Evolutionary conservation across 2,113 vertebrate genomes (phyloP).

Genomic region (Macrotis lagotis): DNA sequence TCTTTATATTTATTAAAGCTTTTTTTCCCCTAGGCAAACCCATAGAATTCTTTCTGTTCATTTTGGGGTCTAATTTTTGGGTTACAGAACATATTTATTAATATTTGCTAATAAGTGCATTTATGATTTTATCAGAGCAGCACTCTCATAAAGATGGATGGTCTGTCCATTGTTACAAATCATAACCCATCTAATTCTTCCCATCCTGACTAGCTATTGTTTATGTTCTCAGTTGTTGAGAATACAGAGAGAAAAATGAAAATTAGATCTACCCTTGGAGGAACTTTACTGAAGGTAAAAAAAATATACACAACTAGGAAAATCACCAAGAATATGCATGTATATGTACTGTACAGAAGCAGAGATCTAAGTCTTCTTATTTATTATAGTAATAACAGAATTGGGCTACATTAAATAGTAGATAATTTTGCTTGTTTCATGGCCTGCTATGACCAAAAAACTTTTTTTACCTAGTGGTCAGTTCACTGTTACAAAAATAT

Average conservation of each 20-base stretch:
- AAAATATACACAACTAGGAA: neutral
- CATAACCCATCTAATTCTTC: neutral
- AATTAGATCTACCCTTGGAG: neutral
- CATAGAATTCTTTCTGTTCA: neutral
- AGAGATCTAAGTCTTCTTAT: neutral
- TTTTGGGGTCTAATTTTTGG: conserved; percentile 20
- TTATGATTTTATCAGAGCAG: neutral
- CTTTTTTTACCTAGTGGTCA: too few species aligned
- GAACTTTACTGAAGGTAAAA: neutral
- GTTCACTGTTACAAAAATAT: too few species aligned
- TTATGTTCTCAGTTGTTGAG: neutral
- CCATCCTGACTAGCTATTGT: neutral
- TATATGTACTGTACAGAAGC: neutral
- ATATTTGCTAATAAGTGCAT: neutral
- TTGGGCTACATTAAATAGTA: neutral
- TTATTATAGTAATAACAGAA: neutral
- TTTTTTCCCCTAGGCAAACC: neutral
- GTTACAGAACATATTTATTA: neutral
- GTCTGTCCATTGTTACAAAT: neutral
- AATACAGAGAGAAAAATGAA: neutral
- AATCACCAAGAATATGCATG: neutral
- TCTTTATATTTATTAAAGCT: conserved; percentile 38
- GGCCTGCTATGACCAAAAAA: neutral
- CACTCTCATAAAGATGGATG: neutral
- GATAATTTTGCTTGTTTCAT: neutral